Evolutionary conservation across 2,113 vertebrate species (phyloP).

Genomic region (Dryoscopus gambensis): DNA sequence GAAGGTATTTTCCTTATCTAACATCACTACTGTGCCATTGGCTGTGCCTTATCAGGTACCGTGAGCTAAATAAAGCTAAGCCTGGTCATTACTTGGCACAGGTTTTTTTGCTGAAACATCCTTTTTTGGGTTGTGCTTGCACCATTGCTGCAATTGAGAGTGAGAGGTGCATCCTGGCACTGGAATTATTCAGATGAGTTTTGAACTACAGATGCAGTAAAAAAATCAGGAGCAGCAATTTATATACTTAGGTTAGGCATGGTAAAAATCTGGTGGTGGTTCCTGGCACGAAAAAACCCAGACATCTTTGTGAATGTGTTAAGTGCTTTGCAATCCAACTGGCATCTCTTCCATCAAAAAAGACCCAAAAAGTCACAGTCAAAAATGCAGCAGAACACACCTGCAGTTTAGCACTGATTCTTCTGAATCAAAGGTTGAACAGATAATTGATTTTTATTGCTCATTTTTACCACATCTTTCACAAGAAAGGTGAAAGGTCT

Average conservation of each 20-base stretch:
- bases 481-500: not conserved
- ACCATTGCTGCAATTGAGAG: not conserved
- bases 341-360: not conserved
- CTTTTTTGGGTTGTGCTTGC: not conserved
- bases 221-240: not conserved
- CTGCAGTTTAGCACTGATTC: not conserved
- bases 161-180: not conserved
- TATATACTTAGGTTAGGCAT: not conserved
- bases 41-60: not conserved
- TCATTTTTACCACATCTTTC: not conserved
- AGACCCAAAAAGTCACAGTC: not conserved
- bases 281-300: not conserved
- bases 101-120: not conserved
- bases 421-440: not conserved
- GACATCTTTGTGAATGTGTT: not conserved
- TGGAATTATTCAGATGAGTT: not conserved
- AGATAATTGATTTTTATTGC: not conserved
- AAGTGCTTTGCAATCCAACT: not conserved
- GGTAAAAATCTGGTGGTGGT: not conserved
- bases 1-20: not conserved
- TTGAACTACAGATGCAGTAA: not conserved
- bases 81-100: not conserved
- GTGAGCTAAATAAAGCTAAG: not conserved
- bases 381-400: not conserved
- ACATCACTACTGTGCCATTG: not conserved